phyloP scores from a whole-genome alignment of 2,888 invertebrate species.

The Dicroscelio sp. region DNA sequence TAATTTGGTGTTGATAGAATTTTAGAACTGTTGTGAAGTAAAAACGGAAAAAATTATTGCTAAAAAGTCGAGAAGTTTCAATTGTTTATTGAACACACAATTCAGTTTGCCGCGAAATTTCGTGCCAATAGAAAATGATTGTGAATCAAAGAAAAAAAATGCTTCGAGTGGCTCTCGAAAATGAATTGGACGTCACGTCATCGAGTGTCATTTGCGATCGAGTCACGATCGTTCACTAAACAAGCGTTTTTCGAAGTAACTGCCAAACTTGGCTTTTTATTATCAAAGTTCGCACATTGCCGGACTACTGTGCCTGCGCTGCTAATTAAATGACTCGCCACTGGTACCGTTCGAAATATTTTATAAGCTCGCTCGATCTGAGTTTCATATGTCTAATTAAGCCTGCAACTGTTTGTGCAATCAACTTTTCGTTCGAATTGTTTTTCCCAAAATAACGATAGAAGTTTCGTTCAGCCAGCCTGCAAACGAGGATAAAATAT shows the following conservation, averaged over 20 bases:
- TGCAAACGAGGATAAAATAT: conserved; percentile 61
- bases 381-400: conserved; percentile 65
- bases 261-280: conserved; percentile 55
- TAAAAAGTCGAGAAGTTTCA: no score
- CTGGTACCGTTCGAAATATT: conserved; percentile 49
- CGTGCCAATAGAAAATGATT: no score
- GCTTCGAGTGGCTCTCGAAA: neutral
- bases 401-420: conserved; percentile 47
- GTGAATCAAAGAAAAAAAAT: conserved; percentile 5
- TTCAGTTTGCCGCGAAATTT: no score
- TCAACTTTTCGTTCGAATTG: conserved; percentile 55
- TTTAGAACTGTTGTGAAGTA: no score
- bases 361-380: conserved; percentile 40
- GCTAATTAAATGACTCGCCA: conserved; percentile 55
- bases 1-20: no score
- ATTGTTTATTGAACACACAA: no score
- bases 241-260: conserved; percentile 53
- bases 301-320: conserved; percentile 34
- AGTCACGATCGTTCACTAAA: conserved; percentile 50
- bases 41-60: no score
- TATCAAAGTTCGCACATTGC: conserved; percentile 59
- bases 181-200: conserved; percentile 17
- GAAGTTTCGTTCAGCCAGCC: conserved; percentile 54
- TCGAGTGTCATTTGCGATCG: conserved; percentile 37
- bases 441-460: conserved; percentile 57